Evolutionary conservation across 2,797 vertebrate species (phyloP), one percentile per base, ranked within the genome.

Genomic region (Enoplosus armatus): DNA sequence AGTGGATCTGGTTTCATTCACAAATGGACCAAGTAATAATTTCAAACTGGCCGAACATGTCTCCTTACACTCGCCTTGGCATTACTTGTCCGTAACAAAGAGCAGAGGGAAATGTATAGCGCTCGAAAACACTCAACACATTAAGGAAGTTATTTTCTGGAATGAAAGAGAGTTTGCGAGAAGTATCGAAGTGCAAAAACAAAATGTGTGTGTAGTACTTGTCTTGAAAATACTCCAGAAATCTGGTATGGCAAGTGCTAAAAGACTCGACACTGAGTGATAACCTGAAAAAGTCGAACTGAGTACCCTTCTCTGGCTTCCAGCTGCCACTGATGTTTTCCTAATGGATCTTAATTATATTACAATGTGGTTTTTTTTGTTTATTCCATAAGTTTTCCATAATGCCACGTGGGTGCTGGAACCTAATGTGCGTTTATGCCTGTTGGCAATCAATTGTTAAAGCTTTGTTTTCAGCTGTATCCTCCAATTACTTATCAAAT

Each of bases 1-100:
- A 82, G 39, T 76, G 74, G 79, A 83, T 85, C 81, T 76, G 74
- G 74, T 91, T 87, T 86, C 62, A 86, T 83, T 82, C 87, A 90
- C 83, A 90, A 87, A 91, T 82, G 62, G 72, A 79, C 59, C 65
- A 53, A 75, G 66, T 84, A 84, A 90, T 85, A 65, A 65, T 85
- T 84, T 79, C 27, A 73, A 84, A 86, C 66, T 66, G 58, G 56
- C 75, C 1, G 2, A 84, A 69, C 51, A 39, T 71, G 59, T 74
- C 48, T 54, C 37, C 48, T 84, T 66, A 58, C 76, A 63, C 69
- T 75, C 6, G 5, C 72, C 33, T 62, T 80, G 82, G 82, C 68
- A 56, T n/a, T 31, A 8, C 11, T 71, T 39, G 58, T 39, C 35
- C 0, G 0, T 72, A 83, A 86, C 85, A 77, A 79, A 79, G 65